Base-by-base conservation (phyloP, 2,888 invertebrate species). In the Glyphotaelius pellucidus region DNA sequence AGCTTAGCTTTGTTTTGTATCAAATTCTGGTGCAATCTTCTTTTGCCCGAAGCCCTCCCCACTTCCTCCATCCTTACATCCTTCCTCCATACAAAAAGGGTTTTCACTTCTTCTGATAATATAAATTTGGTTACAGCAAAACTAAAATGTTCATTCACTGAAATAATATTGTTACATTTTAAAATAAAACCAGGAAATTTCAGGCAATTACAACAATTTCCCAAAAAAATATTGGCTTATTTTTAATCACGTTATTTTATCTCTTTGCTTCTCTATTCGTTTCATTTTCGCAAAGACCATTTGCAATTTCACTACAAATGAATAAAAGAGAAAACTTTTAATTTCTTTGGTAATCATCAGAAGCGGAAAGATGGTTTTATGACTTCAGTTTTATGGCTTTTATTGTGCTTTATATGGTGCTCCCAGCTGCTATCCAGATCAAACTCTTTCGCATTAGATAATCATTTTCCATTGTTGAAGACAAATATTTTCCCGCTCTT, bases 321-420 rank as follows among this genome's bases (percentile, higher is more conserved):
- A 35, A 11, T 35, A 67, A 91, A 90, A 92, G 80, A 89, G 90
- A 91, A 87, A 80, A 90, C 90, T 92, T 90, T 90, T 91, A 92
- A 92, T 92, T 92, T 91, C 47, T 35, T 81, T 15, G 90, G 80
- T 91, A 89, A 88, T 89, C 79, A 67, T 42, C 80, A 67, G 47
- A 81, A 83, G 35, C 31, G 90, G 19, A 90, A 89, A 91, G 80
- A 80, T 79, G 84, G 52, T 90, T 92, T 92, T 90, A 92, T 91
- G 80, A 88, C 88, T 84, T 35, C 88, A 91, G 90, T 92, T 92
- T 90, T 91, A 92, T 92, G 90, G 88, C 92, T 83, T 92, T 91
- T 92, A 92, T 90, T 91, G 90, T 91, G 84, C 91, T 86, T 92
- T 92, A 92, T 92, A 92, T 91, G 92, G 90, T 90, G 83, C 89